Evolutionary conservation across 1,140 invertebrate genomes (phyloP), one percentile per base, ranked within the genome.

Genomic region (Zelostemma sp.): DNA sequence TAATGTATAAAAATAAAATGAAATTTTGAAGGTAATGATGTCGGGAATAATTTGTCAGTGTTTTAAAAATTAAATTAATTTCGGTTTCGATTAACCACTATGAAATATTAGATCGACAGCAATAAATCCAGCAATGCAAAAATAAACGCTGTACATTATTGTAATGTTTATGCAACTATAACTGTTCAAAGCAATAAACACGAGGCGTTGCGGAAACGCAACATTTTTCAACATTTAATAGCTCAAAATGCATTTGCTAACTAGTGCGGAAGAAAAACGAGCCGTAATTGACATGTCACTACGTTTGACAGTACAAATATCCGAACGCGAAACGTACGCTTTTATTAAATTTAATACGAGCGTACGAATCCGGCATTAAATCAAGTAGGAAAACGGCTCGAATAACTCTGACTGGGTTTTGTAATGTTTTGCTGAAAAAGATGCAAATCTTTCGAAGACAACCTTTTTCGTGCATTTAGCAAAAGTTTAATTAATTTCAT

Each of bases 91-190:
- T n/a, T n/a, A n/a, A n/a, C n/a, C n/a, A n/a, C n/a, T n/a, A n/a
- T n/a, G n/a, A n/a, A n/a, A n/a, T n/a, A n/a, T n/a, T n/a, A n/a
- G n/a, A n/a, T n/a, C n/a, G n/a, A n/a, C n/a, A n/a, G n/a, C n/a
- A n/a, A 28, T 28, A 28, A 28, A 28, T 28, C 8, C 8, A 28
- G 25, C 25, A 28, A 28, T 28, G 25, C 25, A 28, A 28, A 28
- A 28, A 28, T 28, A 28, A 28, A 28, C 25, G 25, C 8, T 28
- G 8, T 8, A 8, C 25, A n/a, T n/a, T n/a, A n/a, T n/a, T n/a
- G n/a, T n/a, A n/a, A n/a, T 28, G 25, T 28, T 28, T 28, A 43
- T 16, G 41, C 14, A 43, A 43, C 14, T 43, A 43, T 43, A 43
- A 43, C 2, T 15, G 35, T 40, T 15, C 3, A 12, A 3, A 2